Conservation (phyloP, 1,140 invertebrate species). For the Heliconius congener region DNA sequence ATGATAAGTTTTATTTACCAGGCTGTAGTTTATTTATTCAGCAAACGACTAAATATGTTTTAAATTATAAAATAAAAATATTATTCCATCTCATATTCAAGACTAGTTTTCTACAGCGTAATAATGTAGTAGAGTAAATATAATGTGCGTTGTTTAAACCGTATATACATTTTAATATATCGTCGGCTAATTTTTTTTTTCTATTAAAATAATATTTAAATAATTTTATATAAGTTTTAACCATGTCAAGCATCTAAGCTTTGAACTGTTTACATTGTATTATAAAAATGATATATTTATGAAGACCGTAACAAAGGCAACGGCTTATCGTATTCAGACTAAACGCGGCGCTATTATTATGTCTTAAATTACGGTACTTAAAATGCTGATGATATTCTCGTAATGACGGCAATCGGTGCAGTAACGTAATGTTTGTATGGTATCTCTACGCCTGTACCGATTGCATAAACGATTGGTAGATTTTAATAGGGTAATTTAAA, state of each 20-base stretch:
- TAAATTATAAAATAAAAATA: background rate
- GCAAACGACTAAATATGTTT: background rate
- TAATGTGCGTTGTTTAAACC: background rate
- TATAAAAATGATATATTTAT: background rate
- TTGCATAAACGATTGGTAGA: conserved; percentile 6
- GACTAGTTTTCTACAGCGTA: background rate
- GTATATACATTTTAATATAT: background rate
- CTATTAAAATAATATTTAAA: background rate
- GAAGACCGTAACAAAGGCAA: background rate
- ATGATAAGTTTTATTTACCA: too few species aligned
- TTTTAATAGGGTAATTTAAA: conserved; percentile 5
- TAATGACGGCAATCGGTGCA: conserved; percentile 24
- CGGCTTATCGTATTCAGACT: conserved; percentile 11
- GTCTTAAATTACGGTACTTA: conserved; percentile 22
- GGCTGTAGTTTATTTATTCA: too few species aligned
- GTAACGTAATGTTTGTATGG: conserved; percentile 17
- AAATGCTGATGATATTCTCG: conserved; percentile 22
- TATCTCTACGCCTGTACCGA: background rate
- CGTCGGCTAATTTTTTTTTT: background rate
- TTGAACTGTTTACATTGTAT: background rate
- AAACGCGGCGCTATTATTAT: conserved; percentile 16
- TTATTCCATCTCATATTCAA: background rate
- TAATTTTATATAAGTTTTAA: background rate
- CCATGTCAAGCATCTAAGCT: background rate
- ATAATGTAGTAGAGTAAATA: background rate